Evolutionary conservation across 2,888 invertebrate genomes (phyloP), one percentile per base, ranked within the genome.

Genomic region (Rhyacophila evoluta): DNA sequence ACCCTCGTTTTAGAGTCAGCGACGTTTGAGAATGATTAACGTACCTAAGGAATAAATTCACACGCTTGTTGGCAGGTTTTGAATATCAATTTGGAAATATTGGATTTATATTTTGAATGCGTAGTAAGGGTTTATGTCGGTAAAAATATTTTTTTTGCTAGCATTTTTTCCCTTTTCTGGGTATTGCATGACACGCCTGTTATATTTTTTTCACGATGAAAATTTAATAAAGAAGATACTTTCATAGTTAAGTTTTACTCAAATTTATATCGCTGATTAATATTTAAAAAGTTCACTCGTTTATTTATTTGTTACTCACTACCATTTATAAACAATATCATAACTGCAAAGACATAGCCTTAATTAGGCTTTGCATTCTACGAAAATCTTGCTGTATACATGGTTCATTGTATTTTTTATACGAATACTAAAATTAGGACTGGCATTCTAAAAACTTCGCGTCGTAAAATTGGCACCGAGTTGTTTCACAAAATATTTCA

Each of bases 61-160:
- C 55, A 55, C 55, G 55, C 55, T 10, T 55, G 55, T 55, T 55
- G 55, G 55, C 55, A 55, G 55, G 55, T 55, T 55, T 55, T 55
- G 55, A 55, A 55, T 55, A 55, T 55, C 55, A 55, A 55, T 55
- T 55, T 55, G 25, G 8, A 10, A 19, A 55, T 25, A 55, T 55
- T 55, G 55, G 55, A 55, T 55, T 55, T 55, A 55, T 55, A 55
- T 55, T 55, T 55, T 55, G 15, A 55, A 55, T 55, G 55, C 55
- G 55, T 55, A 55, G 55, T 19, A 25, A 55, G 55, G 55, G 15
- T 55, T 55, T 15, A 55, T 55, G 55, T 55, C 25, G 41, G 41
- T n/a, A 6, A 41, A 19, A 41, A 41, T 41, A 19, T 41, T 41
- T 41, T 41, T 41, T 41, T 41, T 15, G 5, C 41, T 15, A 11